A percentile compares a stretch with the other conserved stretches of the same genome.
phyloP scores from a whole-genome alignment of 37 sponge, comb jelly and placozoan genomes.

The Petrosia ficiformis region DNA sequence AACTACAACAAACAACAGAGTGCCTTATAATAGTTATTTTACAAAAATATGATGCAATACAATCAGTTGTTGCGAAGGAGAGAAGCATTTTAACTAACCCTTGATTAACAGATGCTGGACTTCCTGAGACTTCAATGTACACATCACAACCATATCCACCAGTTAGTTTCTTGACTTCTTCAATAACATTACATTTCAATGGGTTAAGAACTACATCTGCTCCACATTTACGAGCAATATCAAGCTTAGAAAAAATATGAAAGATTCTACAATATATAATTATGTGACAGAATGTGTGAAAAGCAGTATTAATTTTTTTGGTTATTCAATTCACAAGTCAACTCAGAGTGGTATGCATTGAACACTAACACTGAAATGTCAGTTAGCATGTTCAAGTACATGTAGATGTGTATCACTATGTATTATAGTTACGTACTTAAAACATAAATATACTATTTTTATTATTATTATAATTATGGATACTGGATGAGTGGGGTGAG shows the following conservation, averaged over 20 bases:
- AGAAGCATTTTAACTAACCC: slow-evolving; percentile 36
- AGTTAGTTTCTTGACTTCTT: slow-evolving; percentile 52
- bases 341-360: too few relatives aligned
- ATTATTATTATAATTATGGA: too few relatives aligned
- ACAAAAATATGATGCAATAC: background rate
- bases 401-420: too few relatives aligned
- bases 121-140: slow-evolving; percentile 74
- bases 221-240: slow-evolving; percentile 70
- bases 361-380: too few relatives aligned
- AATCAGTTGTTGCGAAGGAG: background rate
- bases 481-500: too few relatives aligned
- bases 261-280: background rate
- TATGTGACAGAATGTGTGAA: too few relatives aligned
- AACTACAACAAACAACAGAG: background rate
- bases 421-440: too few relatives aligned
- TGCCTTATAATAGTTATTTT: too few relatives aligned
- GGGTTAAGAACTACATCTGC: slow-evolving; percentile 67
- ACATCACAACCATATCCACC: slow-evolving; percentile 74
- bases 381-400: too few relatives aligned
- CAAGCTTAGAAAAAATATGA: slow-evolving; percentile 29
- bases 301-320: too few relatives aligned
- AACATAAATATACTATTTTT: too few relatives aligned
- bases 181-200: slow-evolving; percentile 46
- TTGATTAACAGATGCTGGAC: slow-evolving; percentile 60
- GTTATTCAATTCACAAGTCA: too few relatives aligned